A percentile compares a stretch with the other conserved stretches of the same genome.
Evolutionary conservation across 1,140 invertebrate genomes (phyloP).

Genomic region (Manduca sexta): DNA sequence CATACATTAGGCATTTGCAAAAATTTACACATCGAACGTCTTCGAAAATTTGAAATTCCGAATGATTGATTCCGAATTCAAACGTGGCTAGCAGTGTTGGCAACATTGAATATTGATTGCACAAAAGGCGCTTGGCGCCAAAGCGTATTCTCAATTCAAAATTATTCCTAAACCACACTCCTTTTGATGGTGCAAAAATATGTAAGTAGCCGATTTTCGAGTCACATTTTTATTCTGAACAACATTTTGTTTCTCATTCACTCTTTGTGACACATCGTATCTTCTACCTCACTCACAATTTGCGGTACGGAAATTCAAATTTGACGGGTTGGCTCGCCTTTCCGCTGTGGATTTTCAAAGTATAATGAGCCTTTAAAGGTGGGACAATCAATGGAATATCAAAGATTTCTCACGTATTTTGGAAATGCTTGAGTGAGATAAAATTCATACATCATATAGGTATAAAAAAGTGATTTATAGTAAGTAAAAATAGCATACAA

Average conservation of each 20-base stretch:
- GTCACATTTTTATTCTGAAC: slow-evolving; percentile 57
- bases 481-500: no score
- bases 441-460: not conserved
- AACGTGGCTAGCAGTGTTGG: slow-evolving; percentile 35
- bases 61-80: slow-evolving; percentile 55
- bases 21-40: slow-evolving; percentile 18
- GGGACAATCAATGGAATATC: slow-evolving; percentile 57
- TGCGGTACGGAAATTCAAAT: slow-evolving; percentile 68
- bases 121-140: slow-evolving; percentile 59
- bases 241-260: slow-evolving; percentile 33
- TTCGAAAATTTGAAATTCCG: slow-evolving; percentile 36
- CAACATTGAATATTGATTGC: slow-evolving; percentile 71
- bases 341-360: slow-evolving; percentile 58
- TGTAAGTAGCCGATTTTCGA: slow-evolving; percentile 63
- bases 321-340: slow-evolving; percentile 63
- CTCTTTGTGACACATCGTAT: not conserved
- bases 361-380: slow-evolving; percentile 66
- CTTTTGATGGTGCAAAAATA: slow-evolving; percentile 67
- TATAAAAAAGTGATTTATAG: not conserved
- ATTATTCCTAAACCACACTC: slow-evolving; percentile 60
- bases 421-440: not conserved
- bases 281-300: slow-evolving; percentile 31
- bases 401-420: slow-evolving; percentile 13
- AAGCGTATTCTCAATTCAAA: slow-evolving; percentile 70
- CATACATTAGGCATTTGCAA: not conserved